Percentiles rank a stretch among this genome's conserved stretches.
Conservation (phyloP, 2,797 vertebrate genomes). For the Gephyroberyx darwinii region DNA sequence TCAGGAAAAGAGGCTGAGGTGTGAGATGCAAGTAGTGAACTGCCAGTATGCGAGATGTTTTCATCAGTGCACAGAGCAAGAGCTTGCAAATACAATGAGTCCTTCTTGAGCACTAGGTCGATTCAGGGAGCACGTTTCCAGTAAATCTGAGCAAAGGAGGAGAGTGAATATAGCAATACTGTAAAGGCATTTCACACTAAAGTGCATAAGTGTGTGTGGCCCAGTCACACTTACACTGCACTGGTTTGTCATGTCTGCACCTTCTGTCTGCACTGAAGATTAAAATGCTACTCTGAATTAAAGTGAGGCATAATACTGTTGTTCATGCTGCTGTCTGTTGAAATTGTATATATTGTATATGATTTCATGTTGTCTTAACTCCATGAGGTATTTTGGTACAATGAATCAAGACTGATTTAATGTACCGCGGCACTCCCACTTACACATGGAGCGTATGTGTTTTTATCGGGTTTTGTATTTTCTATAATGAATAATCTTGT, state of each 20-base stretch:
- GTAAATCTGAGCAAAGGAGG: slow-evolving; percentile 48
- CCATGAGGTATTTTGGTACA: too few species aligned
- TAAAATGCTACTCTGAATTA: slow-evolving; percentile 72
- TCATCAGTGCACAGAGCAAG: slow-evolving; percentile 46
- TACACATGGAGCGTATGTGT: too few species aligned
- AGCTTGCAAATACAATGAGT: slow-evolving; percentile 39
- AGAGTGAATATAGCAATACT: slow-evolving; percentile 82
- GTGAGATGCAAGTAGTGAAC: slow-evolving; percentile 61
- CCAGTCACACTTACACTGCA: slow-evolving; percentile 54
- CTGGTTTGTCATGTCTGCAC: slow-evolving; percentile 74
- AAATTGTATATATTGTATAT: slow-evolving; percentile 3
- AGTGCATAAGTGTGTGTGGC: slow-evolving; percentile 69
- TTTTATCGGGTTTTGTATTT: too few species aligned
- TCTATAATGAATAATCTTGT: too few species aligned
- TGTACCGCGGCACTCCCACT: too few species aligned
- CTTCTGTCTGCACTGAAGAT: slow-evolving; percentile 78
- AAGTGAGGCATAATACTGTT: slow-evolving; percentile 65
- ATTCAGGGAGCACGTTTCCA: slow-evolving; percentile 46
- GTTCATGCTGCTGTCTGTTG: slow-evolving; percentile 34
- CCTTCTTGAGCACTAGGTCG: slow-evolving; percentile 42
- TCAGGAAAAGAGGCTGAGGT: slow-evolving; percentile 70
- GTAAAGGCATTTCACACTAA: slow-evolving; percentile 69
- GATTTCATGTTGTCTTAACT: slow-evolving; percentile 3
- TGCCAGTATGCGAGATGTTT: slow-evolving; percentile 41
- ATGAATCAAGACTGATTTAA: too few species aligned